Conservation (phyloP, 2,888 invertebrate genomes). For the Diaphora mendica region DNA sequence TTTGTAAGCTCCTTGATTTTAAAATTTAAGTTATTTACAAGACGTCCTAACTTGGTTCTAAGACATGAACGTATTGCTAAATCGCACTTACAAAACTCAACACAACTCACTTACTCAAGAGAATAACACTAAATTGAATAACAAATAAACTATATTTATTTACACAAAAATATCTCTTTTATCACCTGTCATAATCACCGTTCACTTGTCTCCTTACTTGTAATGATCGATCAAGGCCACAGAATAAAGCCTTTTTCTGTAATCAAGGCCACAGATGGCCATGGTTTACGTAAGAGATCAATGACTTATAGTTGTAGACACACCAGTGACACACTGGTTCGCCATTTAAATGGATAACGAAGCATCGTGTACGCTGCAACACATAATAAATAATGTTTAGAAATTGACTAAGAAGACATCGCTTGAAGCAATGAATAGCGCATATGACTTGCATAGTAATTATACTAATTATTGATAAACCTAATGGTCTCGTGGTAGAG, state of each 20-base stretch:
- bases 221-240: conserved; percentile 47
- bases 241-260: too few relatives aligned
- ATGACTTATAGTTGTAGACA: conserved; percentile 43
- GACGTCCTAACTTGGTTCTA: not conserved
- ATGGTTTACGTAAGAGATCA: conserved; percentile 52
- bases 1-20: too few relatives aligned
- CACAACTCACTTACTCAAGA: too few relatives aligned
- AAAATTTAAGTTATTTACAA: too few relatives aligned
- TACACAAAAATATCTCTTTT: not conserved
- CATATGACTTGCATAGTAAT: not conserved
- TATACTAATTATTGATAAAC: too few relatives aligned
- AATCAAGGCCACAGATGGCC: conserved; percentile 47
- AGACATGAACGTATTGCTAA: not conserved
- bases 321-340: conserved; percentile 33
- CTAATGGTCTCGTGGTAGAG: not conserved
- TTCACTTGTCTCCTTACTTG: not conserved
- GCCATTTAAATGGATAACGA: conserved; percentile 40
- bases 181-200: not conserved
- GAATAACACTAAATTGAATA: too few relatives aligned
- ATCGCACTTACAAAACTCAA: not conserved
- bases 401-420: conserved; percentile 6
- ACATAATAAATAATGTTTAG: conserved; percentile 12
- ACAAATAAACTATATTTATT: not conserved
- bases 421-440: not conserved
- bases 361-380: not conserved